Evolutionary conservation across 2,888 invertebrate genomes (phyloP), one percentile per base, ranked within the genome.

Genomic region (Orthosia gothica): DNA sequence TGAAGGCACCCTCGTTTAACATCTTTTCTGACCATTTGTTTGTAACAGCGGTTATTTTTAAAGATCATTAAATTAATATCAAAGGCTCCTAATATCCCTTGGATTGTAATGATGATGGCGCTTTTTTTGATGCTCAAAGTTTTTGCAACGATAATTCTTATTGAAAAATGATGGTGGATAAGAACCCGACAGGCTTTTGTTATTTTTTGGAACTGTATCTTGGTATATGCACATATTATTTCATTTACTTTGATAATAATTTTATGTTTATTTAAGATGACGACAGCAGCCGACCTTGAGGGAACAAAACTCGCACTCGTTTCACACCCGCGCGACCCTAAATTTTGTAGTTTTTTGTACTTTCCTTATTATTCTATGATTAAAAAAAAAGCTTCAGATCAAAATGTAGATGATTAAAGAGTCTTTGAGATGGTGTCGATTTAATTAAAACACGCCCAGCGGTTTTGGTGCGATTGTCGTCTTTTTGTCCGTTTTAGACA

Each of bases 1-100:
- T 94, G 91, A 94, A 90, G 89, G 87, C 87, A 88, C 83, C 85
- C 90, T 88, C 91, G 91, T 92, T 94, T 93, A 92, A 91, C 91
- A 91, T 91, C 90, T 82, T 87, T 92, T 89, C 88, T 86, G 86
- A 84, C 87, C 89, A 90, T 92, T 92, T 90, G 89, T 91, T 91
- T 83, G 61, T 81, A 86, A 85, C 82, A 79, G 72, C 83, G 74
- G 70, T 81, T 81, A 85, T 90, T 89, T 87, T 87, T 87, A 77
- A 87, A 89, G 65, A 57, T 77, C 91, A 91, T 93, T 92, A 91
- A 89, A 92, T 92, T 90, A 89, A 91, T 91, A 91, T 90, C 89
- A 92, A 91, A 92, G 90, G 85, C 23, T 61, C 75, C 61, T 74
- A 55, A 75, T 74, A 54, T 75, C 85, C 85, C 88, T 85, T 75